These are phyloP conservation scores for Spea multiplicata DNA, from an alignment of 2,113 vertebrate genomes.

Conservation along the genomic window DNA sequence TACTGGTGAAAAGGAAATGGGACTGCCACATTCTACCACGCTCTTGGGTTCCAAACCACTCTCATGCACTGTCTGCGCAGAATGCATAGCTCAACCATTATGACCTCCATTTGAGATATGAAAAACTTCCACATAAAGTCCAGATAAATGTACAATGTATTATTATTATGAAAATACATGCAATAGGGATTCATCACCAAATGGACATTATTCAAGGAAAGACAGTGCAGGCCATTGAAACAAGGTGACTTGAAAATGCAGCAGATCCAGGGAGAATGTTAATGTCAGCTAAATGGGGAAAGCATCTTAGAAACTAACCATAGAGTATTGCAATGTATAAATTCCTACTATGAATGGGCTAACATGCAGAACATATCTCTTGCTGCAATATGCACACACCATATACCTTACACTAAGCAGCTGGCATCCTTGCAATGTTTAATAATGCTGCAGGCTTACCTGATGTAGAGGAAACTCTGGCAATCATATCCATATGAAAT, in stretches of 20 bases:
- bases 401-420: conserved; percentile 1
- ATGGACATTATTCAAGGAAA: background rate
- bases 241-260: conserved; percentile 32
- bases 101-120: conserved; percentile 29
- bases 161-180: background rate
- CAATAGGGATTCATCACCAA: background rate
- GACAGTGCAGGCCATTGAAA: conserved; percentile 16
- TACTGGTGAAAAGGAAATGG: background rate
- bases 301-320: conserved; percentile 5
- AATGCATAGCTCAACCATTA: background rate
- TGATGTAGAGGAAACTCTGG: conserved; percentile 63
- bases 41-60: background rate
- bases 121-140: conserved; percentile 19
- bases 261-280: conserved; percentile 3
- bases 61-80: background rate
- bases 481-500: conserved; percentile 65
- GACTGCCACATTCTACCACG: background rate
- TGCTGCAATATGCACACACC: conserved; percentile 13
- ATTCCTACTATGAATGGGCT: background rate
- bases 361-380: conserved; percentile 1
- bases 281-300: background rate
- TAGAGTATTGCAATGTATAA: conserved; percentile 10
- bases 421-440: conserved; percentile 34
- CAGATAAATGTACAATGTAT: background rate
- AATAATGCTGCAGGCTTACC: conserved; percentile 71